These are phyloP conservation scores for Borostomias antarcticus DNA, from an alignment of 2,797 vertebrate genomes.

Conservation along the genomic window DNA sequence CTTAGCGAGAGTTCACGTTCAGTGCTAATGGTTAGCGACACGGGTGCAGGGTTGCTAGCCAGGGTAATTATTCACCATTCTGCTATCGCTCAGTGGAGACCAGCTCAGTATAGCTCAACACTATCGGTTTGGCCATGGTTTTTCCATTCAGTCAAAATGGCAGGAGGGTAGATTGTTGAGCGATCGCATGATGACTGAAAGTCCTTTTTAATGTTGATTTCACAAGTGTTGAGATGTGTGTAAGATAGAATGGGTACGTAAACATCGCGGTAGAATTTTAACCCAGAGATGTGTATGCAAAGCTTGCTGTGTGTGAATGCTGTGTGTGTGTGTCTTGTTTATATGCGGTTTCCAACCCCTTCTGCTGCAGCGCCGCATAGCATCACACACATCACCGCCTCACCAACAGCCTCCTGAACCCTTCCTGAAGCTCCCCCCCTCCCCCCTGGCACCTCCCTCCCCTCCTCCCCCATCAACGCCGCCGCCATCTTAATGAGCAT, in stretches of 20 bases:
- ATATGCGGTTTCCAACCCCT: not conserved
- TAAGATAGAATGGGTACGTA: too few relatives aligned
- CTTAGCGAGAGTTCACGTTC: slow-evolving; percentile 44
- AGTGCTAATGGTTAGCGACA: slow-evolving; percentile 43
- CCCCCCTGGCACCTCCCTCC: slow-evolving; percentile 47
- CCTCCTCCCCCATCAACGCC: slow-evolving; percentile 55
- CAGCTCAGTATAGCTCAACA: not conserved
- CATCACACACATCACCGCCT: not conserved
- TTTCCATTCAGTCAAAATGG: not conserved
- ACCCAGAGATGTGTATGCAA: not conserved
- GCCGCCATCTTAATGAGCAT: slow-evolving; percentile 61
- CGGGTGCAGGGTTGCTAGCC: slow-evolving; percentile 20
- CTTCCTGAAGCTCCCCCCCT: slow-evolving; percentile 15
- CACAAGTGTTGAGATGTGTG: too few relatives aligned
- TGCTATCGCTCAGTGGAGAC: not conserved
- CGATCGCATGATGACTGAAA: too few relatives aligned
- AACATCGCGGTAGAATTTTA: too few relatives aligned
- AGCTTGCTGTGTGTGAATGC: not conserved
- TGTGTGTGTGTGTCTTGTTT: not conserved
- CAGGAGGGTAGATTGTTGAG: too few relatives aligned
- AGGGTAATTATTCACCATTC: slow-evolving; percentile 39
- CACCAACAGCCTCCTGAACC: too few relatives aligned
- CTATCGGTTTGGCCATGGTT: not conserved
- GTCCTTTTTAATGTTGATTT: too few relatives aligned
- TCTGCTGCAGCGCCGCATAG: not conserved